phyloP scores from a whole-genome alignment of 1,140 invertebrate species.

The Mya arenaria region DNA sequence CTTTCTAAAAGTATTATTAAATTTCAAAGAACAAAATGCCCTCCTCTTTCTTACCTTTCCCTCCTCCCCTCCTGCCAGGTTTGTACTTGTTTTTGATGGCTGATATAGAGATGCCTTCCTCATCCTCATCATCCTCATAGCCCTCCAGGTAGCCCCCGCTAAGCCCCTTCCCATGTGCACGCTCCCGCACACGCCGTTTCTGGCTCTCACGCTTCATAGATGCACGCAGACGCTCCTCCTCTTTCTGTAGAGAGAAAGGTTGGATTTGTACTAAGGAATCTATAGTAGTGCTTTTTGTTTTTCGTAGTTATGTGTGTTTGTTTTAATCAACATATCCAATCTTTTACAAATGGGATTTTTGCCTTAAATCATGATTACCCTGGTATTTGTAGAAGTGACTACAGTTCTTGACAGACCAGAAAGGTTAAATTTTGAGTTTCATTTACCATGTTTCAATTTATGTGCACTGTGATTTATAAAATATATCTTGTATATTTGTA shows the following conservation, averaged over 20 bases:
- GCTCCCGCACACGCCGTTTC: slow-evolving; percentile 85
- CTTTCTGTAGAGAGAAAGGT: slow-evolving; percentile 90
- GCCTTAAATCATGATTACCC: too few relatives aligned
- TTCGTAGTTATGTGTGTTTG: too few relatives aligned
- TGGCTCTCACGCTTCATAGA: slow-evolving; percentile 89
- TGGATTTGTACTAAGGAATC: too few relatives aligned
- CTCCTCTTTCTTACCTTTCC: too few relatives aligned
- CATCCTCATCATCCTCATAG: slow-evolving; percentile 83
- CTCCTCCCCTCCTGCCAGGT: slow-evolving; percentile 59
- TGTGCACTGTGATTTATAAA: neutral
- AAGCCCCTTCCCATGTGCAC: slow-evolving; percentile 84
- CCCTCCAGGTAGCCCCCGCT: slow-evolving; percentile 85
- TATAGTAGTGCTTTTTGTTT: too few relatives aligned
- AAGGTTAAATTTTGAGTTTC: too few relatives aligned
- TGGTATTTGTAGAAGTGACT: too few relatives aligned
- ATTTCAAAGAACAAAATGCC: too few relatives aligned
- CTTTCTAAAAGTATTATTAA: too few relatives aligned
- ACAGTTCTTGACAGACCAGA: too few relatives aligned
- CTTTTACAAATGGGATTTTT: too few relatives aligned
- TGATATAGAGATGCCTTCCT: slow-evolving; percentile 94
- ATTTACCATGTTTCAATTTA: neutral
- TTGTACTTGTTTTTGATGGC: slow-evolving; percentile 98
- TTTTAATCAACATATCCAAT: too few relatives aligned
- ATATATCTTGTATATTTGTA: neutral
- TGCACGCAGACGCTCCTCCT: slow-evolving; percentile 95